phyloP scores from a whole-genome alignment of 2,113 vertebrate species.

The Misgurnus anguillicaudatus region DNA sequence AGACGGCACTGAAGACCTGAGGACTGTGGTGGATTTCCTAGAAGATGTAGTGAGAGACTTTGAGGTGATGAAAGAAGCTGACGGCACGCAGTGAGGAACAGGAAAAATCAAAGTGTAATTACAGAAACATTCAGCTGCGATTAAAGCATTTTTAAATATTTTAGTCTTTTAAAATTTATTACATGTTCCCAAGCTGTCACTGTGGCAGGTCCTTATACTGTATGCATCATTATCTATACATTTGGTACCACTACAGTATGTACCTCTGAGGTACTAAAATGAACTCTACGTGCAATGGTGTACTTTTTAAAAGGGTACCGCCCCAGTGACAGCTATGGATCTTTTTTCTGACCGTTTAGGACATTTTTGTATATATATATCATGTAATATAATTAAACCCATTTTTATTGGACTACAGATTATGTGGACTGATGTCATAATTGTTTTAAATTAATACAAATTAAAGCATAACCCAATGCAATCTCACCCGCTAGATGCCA shows the following conservation, averaged over 20 bases:
- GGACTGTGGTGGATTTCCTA: slow-evolving; percentile 71
- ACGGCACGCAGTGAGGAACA: background rate
- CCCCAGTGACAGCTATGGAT: no score
- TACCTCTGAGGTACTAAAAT: no score
- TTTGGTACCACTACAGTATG: no score
- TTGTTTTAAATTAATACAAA: background rate
- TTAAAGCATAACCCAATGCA: no score
- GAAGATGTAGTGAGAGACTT: slow-evolving; percentile 73
- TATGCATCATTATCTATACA: no score
- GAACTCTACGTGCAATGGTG: no score
- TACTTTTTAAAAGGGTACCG: no score
- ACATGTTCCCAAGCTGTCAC: no score
- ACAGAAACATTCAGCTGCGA: background rate
- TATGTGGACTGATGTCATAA: background rate
- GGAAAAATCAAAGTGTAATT: background rate
- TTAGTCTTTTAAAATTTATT: no score
- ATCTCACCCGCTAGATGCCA: no score
- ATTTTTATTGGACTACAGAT: background rate
- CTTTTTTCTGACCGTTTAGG: no score
- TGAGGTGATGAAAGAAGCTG: slow-evolving; percentile 45
- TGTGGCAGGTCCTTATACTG: no score
- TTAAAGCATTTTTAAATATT: background rate
- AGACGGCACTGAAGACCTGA: slow-evolving; percentile 48
- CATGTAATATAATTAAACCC: background rate
- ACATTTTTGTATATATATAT: background rate